Base-by-base conservation (phyloP, 1,140 invertebrate species). In the Drosophila parabipectinata region DNA sequence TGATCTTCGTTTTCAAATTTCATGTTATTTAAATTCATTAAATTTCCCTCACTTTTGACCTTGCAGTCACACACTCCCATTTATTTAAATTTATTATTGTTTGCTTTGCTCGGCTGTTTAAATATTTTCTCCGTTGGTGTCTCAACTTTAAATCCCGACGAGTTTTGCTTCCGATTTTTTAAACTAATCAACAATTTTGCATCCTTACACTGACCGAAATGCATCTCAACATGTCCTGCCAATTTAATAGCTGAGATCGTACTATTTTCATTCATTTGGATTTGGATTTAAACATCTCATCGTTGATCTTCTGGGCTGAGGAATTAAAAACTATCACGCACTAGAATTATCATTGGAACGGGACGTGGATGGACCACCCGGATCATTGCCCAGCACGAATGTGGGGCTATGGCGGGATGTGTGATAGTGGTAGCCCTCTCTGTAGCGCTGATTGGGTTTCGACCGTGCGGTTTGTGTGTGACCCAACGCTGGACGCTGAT, bases 271-370 rank as follows among this genome's bases (percentile, higher is more conserved):
- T 66, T 26, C 18, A 34, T 47, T 72, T 58, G 28, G 26, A 14
- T 2, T 37, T 50, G 53, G 34, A 37, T 41, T 53, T 67, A 9
- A 30, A 15, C 24, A 47, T 41, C 47, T 76, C 34, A 12, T 58
- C 30, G 34, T 15, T 37, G 45, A 59, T 76, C 55, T 57, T 72
- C 37, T 53, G 41, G 41, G 71, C 74, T 82, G 83, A 90, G 87
- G 80, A 91, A 83, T 89, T 63, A 91, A 90, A 91, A 91, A 91
- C 90, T 91, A 91, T 91, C 91, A 91, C 91, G 91, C 91, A 92
- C 90, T 92, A 83, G 91, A 90, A 79, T 92, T 92, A 90, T 92
- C 90, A 91, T 91, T 91, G 91, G 91, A 92, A 88, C 91, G 91
- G 88, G 91, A 92, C 79, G 90, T 91, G 87, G 91, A 91, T 92